Conservation (phyloP, 2,888 invertebrate species). For the Lasioglossum oenotherae region DNA sequence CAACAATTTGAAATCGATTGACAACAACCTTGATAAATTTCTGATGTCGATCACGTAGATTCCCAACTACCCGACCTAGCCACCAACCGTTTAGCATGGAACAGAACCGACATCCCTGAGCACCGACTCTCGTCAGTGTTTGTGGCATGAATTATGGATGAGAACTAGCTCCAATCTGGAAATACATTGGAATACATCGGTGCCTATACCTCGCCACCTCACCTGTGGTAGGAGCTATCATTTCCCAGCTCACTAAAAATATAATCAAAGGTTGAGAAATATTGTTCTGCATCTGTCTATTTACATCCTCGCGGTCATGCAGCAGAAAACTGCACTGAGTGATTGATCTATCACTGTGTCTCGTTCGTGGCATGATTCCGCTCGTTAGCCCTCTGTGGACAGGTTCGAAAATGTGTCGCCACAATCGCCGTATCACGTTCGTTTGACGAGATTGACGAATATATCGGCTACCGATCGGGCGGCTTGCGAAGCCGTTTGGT, state of each 20-base stretch:
- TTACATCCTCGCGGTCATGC: not conserved
- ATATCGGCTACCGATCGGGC: conserved; percentile 59
- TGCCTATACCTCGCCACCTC: no score
- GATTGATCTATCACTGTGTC: not conserved
- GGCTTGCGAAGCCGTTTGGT: conserved; percentile 64
- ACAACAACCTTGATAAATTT: not conserved
- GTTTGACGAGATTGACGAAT: conserved; percentile 29
- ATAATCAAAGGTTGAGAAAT: not conserved
- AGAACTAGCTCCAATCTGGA: no score
- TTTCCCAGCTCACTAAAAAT: not conserved
- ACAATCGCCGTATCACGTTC: conserved; percentile 21
- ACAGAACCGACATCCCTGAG: no score
- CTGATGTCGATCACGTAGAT: no score
- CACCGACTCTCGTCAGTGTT: no score
- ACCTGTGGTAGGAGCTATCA: not conserved
- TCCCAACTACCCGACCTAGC: no score
- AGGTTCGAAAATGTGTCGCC: conserved; percentile 1
- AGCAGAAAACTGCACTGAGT: not conserved
- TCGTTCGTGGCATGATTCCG: not conserved
- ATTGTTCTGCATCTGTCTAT: not conserved
- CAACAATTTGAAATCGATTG: not conserved
- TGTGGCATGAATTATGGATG: no score
- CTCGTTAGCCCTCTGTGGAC: not conserved
- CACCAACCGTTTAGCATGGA: no score
- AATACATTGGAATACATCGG: no score